Evolutionary conservation across 2,888 invertebrate species (phyloP).

Genomic region (Cosmia pyralina): DNA sequence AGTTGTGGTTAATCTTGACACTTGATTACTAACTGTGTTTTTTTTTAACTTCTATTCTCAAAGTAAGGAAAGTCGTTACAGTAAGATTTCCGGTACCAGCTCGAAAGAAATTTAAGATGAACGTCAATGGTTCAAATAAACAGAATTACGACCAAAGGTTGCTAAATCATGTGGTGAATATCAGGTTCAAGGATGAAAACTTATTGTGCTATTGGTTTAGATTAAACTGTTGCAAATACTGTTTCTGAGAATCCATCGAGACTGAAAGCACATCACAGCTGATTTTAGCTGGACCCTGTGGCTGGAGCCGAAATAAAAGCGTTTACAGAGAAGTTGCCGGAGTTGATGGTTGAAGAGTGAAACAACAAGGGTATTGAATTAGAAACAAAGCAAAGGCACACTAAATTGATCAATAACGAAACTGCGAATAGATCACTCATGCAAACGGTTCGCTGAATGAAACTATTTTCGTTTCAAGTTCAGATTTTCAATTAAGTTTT

Average conservation of each 20-base stretch:
- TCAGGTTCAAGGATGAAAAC: not conserved
- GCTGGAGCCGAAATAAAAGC: not conserved
- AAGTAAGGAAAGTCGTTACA: not conserved
- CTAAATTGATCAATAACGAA: not conserved
- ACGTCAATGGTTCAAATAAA: not conserved
- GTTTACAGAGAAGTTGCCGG: not conserved
- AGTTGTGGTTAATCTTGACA: constrained; percentile 35
- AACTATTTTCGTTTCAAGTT: constrained; percentile 34
- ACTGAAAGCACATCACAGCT: not conserved
- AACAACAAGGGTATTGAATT: not conserved
- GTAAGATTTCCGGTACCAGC: constrained; percentile 6
- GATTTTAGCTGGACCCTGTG: no score
- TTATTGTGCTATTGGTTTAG: not conserved
- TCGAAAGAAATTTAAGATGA: not conserved
- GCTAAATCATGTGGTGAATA: not conserved
- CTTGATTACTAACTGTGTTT: constrained; percentile 23
- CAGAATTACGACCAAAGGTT: not conserved
- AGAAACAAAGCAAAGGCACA: not conserved
- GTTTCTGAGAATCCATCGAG: not conserved
- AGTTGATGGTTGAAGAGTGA: not conserved
- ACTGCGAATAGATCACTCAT: not conserved
- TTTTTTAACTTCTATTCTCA: constrained; percentile 7
- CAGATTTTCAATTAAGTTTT: constrained; percentile 36
- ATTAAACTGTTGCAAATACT: not conserved
- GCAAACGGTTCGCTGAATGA: constrained; percentile 8